phyloP scores from a whole-genome alignment of 2,888 invertebrate genomes.

The Himalopsyche japonica region DNA sequence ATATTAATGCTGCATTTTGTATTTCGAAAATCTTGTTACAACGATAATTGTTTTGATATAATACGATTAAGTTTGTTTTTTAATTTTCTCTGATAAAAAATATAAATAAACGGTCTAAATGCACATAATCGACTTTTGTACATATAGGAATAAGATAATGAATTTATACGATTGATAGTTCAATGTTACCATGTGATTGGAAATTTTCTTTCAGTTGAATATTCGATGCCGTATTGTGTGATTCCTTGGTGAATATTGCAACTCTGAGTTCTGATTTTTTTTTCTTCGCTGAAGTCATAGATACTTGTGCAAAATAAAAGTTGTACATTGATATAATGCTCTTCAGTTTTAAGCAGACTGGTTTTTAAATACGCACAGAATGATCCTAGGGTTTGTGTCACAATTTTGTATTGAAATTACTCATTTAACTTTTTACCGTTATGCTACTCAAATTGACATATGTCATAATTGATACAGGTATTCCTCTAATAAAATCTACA shows the following conservation, averaged over 20 bases:
- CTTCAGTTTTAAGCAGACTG: not conserved
- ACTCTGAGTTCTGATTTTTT: too few relatives aligned
- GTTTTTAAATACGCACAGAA: not conserved
- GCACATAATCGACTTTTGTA: slow-evolving; percentile 27
- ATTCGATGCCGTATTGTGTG: not conserved
- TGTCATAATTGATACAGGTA: too few relatives aligned
- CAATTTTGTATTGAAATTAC: too few relatives aligned
- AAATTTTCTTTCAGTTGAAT: not conserved
- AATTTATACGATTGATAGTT: slow-evolving; percentile 19
- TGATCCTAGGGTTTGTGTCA: too few relatives aligned
- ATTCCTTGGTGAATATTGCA: too few relatives aligned
- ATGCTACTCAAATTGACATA: not conserved
- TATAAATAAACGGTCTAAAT: slow-evolving; percentile 26
- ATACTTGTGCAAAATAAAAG: slow-evolving; percentile 20
- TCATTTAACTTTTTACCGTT: too few relatives aligned
- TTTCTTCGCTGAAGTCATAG: not conserved
- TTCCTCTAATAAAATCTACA: too few relatives aligned
- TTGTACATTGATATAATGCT: not conserved
- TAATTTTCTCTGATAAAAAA: not conserved
- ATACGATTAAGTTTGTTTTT: slow-evolving; percentile 13
- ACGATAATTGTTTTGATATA: slow-evolving; percentile 17
- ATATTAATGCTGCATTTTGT: not conserved
- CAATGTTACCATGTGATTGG: slow-evolving; percentile 15
- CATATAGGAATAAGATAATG: not conserved
- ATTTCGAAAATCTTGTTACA: slow-evolving; percentile 3